Conservation (phyloP, 2,888 invertebrate species). For the Drosophila suboccidentalis region DNA sequence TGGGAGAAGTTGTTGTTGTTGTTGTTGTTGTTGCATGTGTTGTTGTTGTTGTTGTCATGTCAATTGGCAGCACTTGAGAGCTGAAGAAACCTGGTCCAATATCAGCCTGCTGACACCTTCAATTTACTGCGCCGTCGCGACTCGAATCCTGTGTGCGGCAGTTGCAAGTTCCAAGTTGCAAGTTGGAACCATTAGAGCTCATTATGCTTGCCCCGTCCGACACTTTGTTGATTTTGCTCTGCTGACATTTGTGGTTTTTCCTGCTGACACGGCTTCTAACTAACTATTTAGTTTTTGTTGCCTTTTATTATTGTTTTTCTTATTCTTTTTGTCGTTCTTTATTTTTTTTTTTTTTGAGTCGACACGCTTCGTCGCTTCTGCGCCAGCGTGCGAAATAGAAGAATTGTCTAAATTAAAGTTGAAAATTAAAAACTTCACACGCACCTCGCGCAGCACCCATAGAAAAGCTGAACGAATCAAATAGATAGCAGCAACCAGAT, state of each 20-base stretch:
- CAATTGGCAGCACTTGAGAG: constrained; percentile 34
- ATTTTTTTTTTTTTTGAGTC: constrained; percentile 24
- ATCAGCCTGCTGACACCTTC: constrained; percentile 76
- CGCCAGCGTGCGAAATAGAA: constrained; percentile 61
- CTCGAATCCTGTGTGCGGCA: constrained; percentile 24
- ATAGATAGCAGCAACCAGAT: constrained; percentile 16
- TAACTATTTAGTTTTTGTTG: constrained; percentile 44
- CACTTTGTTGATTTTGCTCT: constrained; percentile 71
- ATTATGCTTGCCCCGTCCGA: constrained; percentile 61
- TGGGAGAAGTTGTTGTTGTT: constrained; percentile 7
- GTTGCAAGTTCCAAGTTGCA: constrained; percentile 42
- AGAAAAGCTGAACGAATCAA: constrained; percentile 29
- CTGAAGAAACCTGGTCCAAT: constrained; percentile 26
- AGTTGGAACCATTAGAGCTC: constrained; percentile 70
- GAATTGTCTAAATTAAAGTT: constrained; percentile 80
- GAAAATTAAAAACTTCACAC: constrained; percentile 79
- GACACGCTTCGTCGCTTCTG: constrained; percentile 73
- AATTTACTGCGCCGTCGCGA: constrained; percentile 42
- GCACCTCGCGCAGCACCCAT: constrained; percentile 50
- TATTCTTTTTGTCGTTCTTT: constrained; percentile 3
- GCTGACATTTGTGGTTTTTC: constrained; percentile 67
- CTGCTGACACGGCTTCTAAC: constrained; percentile 18
- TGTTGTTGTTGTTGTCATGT: constrained; percentile 1
- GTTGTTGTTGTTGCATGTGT: neutral
- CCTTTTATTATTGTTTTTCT: constrained; percentile 32